A percentile compares a stretch with the other conserved stretches of the same genome.
These are phyloP conservation scores for Trematocara stigmaticum DNA, from an alignment of 2,113 vertebrate genomes.

Conservation along the genomic window DNA sequence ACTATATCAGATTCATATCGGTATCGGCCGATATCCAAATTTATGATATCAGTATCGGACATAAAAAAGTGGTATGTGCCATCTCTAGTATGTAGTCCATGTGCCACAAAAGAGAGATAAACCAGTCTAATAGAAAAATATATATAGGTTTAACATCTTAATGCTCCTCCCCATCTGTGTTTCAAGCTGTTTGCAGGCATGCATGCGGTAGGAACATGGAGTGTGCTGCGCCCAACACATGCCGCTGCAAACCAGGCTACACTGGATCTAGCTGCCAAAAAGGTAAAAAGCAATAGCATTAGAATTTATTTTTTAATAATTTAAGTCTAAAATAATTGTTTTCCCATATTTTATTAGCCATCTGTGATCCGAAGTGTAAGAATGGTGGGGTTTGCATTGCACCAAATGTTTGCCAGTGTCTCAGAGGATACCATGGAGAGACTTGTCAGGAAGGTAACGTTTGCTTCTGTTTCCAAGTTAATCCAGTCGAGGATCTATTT, in stretches of 20 bases:
- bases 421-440: slow-evolving; percentile 61
- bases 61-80: not conserved
- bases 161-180: not conserved
- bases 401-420: slow-evolving; percentile 61
- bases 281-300: slow-evolving; percentile 11
- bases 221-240: slow-evolving; percentile 67
- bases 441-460: slow-evolving; percentile 58
- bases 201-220: slow-evolving; percentile 70
- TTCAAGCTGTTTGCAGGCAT: slow-evolving; percentile 67
- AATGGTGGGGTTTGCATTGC: slow-evolving; percentile 43
- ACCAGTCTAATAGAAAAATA: not conserved
- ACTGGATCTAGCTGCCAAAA: slow-evolving; percentile 55
- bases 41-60: not conserved
- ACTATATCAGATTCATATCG: not conserved
- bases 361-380: slow-evolving; percentile 42
- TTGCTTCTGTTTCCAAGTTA: not conserved
- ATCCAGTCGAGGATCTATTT: not conserved
- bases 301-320: not conserved
- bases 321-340: not conserved
- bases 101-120: not conserved
- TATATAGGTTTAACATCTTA: not conserved
- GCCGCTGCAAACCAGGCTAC: slow-evolving; percentile 69
- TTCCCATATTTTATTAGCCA: not conserved
- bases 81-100: not conserved
- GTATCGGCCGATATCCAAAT: not conserved